Base-by-base conservation (phyloP, 1,140 invertebrate species). In the Harpegnathos saltator region DNA sequence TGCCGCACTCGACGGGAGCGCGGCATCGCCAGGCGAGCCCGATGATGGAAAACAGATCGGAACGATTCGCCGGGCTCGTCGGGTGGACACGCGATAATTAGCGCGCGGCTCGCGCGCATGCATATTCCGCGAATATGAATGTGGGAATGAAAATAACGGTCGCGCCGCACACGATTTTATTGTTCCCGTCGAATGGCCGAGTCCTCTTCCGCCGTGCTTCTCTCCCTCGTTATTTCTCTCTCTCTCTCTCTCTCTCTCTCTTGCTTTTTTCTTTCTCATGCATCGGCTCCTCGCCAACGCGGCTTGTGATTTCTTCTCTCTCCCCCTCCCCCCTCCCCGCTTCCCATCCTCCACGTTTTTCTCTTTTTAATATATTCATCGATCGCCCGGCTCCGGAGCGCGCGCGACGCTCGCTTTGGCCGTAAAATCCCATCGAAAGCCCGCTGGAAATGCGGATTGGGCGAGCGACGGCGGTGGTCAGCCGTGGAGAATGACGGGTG, bases 371-470 rank as follows among this genome's bases (percentile, higher is more conserved):
- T 87, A 75, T 73, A 77, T 56, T 83, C 72, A 83, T 77, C 58
- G 58, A 83, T 83, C 84, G 65, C 33, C 62, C 29, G 48, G 38
- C 58, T 50, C 48, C 22, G 69, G 65, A 85, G 69, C 56, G 61
- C 74, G n/a, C 56, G 54, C 74, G n/a, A 52, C 17, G n/a, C 1
- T 38, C 65, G 58, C 77, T 82, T 65, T 48, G 69, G 54, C 63
- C 63, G 52, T 71, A 12, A 87, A 87, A 88, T 87, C 75, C 82
- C 54, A 87, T 88, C 75, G 85, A 75, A 62, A 14, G 24, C n/a
- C 29, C 58, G 26, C 58, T 56, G 33, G 33, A 75, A 87, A 87
- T 87, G 44, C 44, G 50, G 83, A 75, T 73, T 62, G 85, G 61
- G 56, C 50, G 54, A 33, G 52, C 38, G 58, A 33, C 50, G 38